Evolutionary conservation across 92 coral and sea anemone genomes (phyloP), one percentile per base, ranked within the genome.

Genomic region (Zoanthus sansibaricus): DNA sequence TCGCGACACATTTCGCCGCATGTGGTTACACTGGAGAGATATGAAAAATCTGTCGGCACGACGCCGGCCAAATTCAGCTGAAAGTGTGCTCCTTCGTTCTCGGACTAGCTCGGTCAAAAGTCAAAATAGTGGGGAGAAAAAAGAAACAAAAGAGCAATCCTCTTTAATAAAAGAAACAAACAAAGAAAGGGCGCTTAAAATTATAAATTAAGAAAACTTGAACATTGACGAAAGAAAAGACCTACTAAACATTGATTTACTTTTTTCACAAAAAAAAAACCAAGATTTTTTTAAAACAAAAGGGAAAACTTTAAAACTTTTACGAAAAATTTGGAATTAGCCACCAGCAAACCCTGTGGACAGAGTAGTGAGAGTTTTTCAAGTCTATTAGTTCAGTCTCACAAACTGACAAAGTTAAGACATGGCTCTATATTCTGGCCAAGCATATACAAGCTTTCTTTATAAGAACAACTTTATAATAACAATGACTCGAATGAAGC

Each of bases 11-110:
- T 80, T 64, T 45, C 62, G 85, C 5, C 61, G 85, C 13, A 80
- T 80, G 85, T 80, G 85, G 85, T 18, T 20, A 47, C 75, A 80
- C 42, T 66, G 85, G 85, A 80, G 70, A 13, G 85, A 80, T 30
- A 17, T 80, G n/a, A 80, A 80, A 44, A 75, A 80, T 16, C 64
- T 80, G 7, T 80, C 85, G 18, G 85, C 85, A 25, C 85, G 73
- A 10, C 47, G 62, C 14, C 58, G 62, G 51, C 62, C 45, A 4
- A 62, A 20, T 15, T 80, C 85, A 4, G 70, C 32, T 17, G 85
- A 80, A 80, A 44, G 85, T 30, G 61, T 64, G 1, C 31, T 66
- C 14, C 46, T 66, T 80, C 85, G 75, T 44, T 80, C 85, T 37
- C 85, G 85, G 31, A 64, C 74, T 5, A 80, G 85, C 54, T 80